A percentile compares a stretch with the other conserved stretches of the same genome.
phyloP scores from a whole-genome alignment of 2,888 invertebrate species.

The Hyppa rectilinea region DNA sequence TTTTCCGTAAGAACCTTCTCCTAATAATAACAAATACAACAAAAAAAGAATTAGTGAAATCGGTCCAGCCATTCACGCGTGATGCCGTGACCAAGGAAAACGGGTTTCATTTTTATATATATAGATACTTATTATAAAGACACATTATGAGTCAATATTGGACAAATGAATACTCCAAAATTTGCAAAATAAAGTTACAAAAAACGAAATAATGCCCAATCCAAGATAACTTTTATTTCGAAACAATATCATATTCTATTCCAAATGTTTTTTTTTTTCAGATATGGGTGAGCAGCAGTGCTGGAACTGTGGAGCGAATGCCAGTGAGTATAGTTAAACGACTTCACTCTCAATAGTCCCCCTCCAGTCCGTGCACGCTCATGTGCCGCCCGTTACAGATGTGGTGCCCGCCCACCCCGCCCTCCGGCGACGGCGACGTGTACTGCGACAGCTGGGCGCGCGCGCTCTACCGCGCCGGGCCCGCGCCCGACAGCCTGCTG shows the following conservation, averaged over 20 bases:
- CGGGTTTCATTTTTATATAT: no score
- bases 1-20: no score
- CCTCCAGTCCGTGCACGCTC: not conserved
- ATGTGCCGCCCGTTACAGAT: constrained; percentile 90
- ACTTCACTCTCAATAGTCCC: not conserved
- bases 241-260: not conserved
- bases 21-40: no score
- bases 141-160: no score
- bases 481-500: constrained; percentile 94
- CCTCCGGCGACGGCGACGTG: constrained; percentile 97
- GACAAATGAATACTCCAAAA: no score
- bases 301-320: constrained; percentile 93
- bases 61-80: no score
- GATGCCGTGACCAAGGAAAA: no score
- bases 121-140: no score
- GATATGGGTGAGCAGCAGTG: constrained; percentile 95
- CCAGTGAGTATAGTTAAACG: constrained; percentile 92
- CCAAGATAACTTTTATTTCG: not conserved
- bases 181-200: no score
- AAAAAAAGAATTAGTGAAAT: no score
- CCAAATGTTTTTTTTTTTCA: constrained; percentile 76
- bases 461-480: constrained; percentile 95
- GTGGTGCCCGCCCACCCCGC: constrained; percentile 99
- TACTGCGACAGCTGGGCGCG: constrained; percentile 96
- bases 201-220: not conserved